phyloP scores from a whole-genome alignment of 2,797 vertebrate species.

The Lithobates sylvaticus region DNA sequence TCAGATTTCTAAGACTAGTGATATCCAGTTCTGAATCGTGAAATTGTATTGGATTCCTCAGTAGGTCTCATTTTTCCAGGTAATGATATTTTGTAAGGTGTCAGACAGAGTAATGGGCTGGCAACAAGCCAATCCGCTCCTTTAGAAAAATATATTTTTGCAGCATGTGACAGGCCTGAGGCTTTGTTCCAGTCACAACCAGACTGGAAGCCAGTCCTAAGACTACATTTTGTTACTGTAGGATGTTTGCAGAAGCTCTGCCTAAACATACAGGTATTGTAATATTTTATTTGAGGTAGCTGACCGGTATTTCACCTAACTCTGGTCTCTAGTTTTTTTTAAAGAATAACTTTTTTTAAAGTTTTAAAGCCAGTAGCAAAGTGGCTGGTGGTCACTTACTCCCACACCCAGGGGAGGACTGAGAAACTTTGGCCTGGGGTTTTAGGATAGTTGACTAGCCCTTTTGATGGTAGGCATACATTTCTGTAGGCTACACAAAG shows the following conservation, averaged over 20 bases:
- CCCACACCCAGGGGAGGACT: no score
- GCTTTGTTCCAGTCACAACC: constrained; percentile 16
- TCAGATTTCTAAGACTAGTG: background rate
- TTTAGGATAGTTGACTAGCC: no score
- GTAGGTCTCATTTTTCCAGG: background rate
- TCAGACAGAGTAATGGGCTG: constrained; percentile 18
- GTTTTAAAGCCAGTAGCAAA: background rate
- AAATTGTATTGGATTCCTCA: background rate
- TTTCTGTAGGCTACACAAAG: no score
- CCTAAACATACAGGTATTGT: constrained; percentile 22
- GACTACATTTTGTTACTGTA: constrained; percentile 4
- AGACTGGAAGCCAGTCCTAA: background rate
- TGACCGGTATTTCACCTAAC: background rate
- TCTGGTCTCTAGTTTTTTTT: background rate
- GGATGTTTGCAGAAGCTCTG: constrained; percentile 12
- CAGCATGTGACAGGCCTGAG: constrained; percentile 15
- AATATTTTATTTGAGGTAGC: background rate
- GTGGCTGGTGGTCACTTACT: no score
- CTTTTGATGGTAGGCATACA: no score
- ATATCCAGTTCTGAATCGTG: background rate
- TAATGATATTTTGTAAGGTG: constrained; percentile 14
- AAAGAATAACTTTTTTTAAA: background rate
- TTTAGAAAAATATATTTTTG: background rate
- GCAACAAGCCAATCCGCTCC: background rate
- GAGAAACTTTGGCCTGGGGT: no score